Conservation (phyloP, 2,888 invertebrate genomes). For the Eupsilia transversa region DNA sequence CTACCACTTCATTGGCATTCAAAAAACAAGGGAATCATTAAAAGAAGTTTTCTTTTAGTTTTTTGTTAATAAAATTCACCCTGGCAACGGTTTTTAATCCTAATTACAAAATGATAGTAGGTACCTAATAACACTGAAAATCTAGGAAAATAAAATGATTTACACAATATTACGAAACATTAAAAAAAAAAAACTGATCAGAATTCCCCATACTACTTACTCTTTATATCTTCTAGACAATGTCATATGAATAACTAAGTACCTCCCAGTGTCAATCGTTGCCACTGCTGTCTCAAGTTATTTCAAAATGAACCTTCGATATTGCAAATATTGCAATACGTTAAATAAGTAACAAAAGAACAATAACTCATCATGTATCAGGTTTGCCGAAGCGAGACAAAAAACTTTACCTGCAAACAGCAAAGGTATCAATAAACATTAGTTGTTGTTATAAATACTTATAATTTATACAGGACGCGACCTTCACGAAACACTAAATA, state of each 20-base stretch:
- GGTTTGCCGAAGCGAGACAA: neutral
- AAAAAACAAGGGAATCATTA: neutral
- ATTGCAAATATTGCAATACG: neutral
- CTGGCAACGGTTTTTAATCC: neutral
- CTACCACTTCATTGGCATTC: neutral
- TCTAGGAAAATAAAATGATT: neutral
- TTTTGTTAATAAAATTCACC: neutral
- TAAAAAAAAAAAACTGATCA: neutral
- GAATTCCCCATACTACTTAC: neutral
- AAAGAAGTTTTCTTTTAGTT: neutral
- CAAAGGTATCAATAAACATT: conserved; percentile 1
- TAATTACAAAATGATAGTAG: neutral
- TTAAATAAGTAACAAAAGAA: neutral
- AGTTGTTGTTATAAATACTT: neutral
- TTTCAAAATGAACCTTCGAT: conserved; percentile 23
- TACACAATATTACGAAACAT: neutral
- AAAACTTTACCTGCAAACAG: conserved; percentile 37
- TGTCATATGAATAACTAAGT: neutral
- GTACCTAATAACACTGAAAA: neutral
- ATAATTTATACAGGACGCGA: neutral
- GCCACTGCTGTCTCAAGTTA: neutral
- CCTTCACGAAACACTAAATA: conserved; percentile 11
- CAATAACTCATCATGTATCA: conserved; percentile 14
- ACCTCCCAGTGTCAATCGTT: neutral
- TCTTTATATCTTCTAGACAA: neutral